Conservation (phyloP, 2,113 vertebrate species). For the Corvus hawaiiensis region DNA sequence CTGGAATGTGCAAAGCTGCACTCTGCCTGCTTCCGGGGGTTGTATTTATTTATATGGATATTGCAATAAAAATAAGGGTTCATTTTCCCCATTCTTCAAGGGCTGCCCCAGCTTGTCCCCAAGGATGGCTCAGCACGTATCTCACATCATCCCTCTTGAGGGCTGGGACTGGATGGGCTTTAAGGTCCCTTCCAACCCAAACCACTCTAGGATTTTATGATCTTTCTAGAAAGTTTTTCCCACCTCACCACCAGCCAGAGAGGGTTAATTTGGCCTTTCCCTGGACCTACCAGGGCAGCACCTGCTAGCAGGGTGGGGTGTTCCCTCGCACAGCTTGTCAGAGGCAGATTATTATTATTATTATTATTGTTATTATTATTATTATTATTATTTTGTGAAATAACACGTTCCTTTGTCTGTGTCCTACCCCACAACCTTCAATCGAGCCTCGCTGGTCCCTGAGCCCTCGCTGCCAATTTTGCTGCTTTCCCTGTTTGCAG, state of each 20-base stretch:
- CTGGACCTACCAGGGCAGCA: background rate
- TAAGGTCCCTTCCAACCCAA: background rate
- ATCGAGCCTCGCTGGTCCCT: background rate
- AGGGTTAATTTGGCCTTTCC: background rate
- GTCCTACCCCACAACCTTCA: background rate
- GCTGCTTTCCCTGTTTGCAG: slow-evolving; percentile 12
- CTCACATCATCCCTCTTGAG: background rate
- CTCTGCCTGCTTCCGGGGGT: background rate
- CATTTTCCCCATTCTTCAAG: background rate
- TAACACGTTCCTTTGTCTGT: slow-evolving; percentile 11
- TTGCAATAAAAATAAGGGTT: background rate
- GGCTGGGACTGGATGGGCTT: background rate
- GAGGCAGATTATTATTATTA: background rate
- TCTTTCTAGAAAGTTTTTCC: background rate
- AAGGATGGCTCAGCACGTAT: background rate
- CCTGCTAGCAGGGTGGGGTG: background rate
- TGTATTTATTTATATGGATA: background rate
- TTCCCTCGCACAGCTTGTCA: background rate
- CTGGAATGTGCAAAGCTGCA: background rate
- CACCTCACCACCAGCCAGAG: background rate
- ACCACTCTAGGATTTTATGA: background rate
- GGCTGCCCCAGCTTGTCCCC: background rate
- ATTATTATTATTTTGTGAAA: background rate
- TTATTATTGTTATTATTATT: background rate
- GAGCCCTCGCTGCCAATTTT: background rate